Percentiles rank a stretch among this genome's conserved stretches.
Conservation (phyloP, 92 coral and sea anemone species). For the Porites cylindrica region DNA sequence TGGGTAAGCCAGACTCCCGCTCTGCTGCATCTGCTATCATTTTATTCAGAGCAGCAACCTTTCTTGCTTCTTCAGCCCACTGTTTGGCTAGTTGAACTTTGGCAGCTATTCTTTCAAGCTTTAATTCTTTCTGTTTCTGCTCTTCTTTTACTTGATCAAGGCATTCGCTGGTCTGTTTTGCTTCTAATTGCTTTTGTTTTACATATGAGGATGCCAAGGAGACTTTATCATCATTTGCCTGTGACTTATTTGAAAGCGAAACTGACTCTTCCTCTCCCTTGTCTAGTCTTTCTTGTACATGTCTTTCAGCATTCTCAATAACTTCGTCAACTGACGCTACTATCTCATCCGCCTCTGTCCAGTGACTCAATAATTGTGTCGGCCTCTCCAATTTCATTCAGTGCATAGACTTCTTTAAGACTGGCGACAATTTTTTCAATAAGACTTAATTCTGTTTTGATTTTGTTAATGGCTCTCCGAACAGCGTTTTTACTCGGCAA, state of each 20-base stretch:
- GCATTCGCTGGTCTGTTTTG: slow-evolving; percentile 42
- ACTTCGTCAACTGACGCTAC: too few relatives aligned
- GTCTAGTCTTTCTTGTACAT: slow-evolving; percentile 45
- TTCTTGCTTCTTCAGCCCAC: slow-evolving; percentile 60
- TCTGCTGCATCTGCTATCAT: slow-evolving; percentile 47
- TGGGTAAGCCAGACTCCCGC: neutral
- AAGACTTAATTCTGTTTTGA: too few relatives aligned
- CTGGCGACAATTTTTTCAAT: too few relatives aligned
- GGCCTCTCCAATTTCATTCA: too few relatives aligned
- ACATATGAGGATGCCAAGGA: slow-evolving; percentile 17
- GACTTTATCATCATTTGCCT: neutral
- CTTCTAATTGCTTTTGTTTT: slow-evolving; percentile 37
- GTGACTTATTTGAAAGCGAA: slow-evolving; percentile 22
- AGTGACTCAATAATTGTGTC: too few relatives aligned
- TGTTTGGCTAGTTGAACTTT: slow-evolving; percentile 59
- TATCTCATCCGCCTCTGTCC: too few relatives aligned
- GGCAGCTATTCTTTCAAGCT: slow-evolving; percentile 29
- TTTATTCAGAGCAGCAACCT: slow-evolving; percentile 47
- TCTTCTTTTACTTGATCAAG: slow-evolving; percentile 57
- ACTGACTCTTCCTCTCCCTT: slow-evolving; percentile 54
- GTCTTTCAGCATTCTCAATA: neutral
- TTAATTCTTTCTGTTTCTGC: slow-evolving; percentile 49
- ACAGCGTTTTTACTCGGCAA: too few relatives aligned
- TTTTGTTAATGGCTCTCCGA: too few relatives aligned
- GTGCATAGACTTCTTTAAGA: too few relatives aligned